These are phyloP conservation scores for Lithophane semibrunnea DNA, from an alignment of 2,888 invertebrate genomes.

Conservation along the genomic window DNA sequence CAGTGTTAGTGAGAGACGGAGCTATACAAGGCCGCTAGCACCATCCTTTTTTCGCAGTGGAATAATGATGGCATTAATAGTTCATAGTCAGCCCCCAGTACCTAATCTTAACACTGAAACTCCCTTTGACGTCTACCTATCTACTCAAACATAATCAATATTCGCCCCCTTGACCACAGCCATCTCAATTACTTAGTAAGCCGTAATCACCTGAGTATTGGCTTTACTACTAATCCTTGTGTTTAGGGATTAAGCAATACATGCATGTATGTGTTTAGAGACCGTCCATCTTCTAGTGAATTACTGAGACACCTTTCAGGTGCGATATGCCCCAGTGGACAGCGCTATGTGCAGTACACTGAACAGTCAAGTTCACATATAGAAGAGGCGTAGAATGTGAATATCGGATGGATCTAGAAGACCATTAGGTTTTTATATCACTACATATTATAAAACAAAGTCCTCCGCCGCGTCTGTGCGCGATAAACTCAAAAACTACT, in stretches of 20 bases:
- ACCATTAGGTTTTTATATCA: background rate
- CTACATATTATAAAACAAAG: no score
- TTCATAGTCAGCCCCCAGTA: background rate
- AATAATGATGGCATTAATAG: no score
- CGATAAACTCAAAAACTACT: no score
- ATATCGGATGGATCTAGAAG: no score
- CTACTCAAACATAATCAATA: slow-evolving; percentile 34
- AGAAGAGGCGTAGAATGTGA: background rate
- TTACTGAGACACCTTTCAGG: slow-evolving; percentile 39
- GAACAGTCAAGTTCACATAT: background rate
- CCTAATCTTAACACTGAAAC: background rate
- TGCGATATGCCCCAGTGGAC: slow-evolving; percentile 23
- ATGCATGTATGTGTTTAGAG: slow-evolving; percentile 28
- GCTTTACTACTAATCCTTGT: slow-evolving; percentile 38
- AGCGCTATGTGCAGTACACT: background rate
- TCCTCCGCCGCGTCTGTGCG: no score
- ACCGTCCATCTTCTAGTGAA: slow-evolving; percentile 32
- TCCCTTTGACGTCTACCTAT: background rate
- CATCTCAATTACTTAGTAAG: slow-evolving; percentile 51
- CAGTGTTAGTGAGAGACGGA: no score
- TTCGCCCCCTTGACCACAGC: slow-evolving; percentile 13
- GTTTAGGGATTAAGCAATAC: slow-evolving; percentile 39
- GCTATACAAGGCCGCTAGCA: no score
- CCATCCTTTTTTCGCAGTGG: no score
- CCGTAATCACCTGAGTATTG: slow-evolving; percentile 52